These are phyloP conservation scores for Anableps anableps DNA, from an alignment of 2,797 vertebrate species.

Conservation along the genomic window DNA sequence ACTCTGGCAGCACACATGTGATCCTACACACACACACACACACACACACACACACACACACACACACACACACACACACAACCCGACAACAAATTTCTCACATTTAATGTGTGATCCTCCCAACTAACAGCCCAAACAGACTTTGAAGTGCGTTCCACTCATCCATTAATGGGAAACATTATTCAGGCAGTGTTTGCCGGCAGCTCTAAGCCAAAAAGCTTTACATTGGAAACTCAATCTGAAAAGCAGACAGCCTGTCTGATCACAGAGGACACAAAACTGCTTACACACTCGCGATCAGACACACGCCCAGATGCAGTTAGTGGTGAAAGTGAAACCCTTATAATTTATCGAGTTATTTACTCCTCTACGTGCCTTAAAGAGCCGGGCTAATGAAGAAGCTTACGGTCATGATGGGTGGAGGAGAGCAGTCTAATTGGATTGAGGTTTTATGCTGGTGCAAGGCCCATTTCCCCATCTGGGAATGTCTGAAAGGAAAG, in stretches of 20 bases:
- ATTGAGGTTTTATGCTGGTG: slow-evolving; percentile 72
- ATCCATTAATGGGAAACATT: slow-evolving; percentile 77
- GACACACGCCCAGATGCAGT: slow-evolving; percentile 20
- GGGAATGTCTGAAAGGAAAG: slow-evolving; percentile 60
- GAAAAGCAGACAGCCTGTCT: slow-evolving; percentile 55
- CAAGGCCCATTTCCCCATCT: slow-evolving; percentile 67
- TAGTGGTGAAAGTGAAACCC: slow-evolving; percentile 36
- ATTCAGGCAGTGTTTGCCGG: slow-evolving; percentile 74
- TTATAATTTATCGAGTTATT: slow-evolving; percentile 60
- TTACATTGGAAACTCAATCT: slow-evolving; percentile 72
- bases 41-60: slow-evolving; percentile 6
- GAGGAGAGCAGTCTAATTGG: slow-evolving; percentile 60
- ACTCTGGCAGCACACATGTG: slow-evolving; percentile 62
- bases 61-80: not conserved
- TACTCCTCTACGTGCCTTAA: slow-evolving; percentile 38
- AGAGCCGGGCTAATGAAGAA: slow-evolving; percentile 52
- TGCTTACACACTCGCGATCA: not conserved
- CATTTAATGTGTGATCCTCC: slow-evolving; percentile 75
- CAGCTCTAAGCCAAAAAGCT: slow-evolving; percentile 70
- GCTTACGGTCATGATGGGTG: slow-evolving; percentile 51
- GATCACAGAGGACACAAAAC: slow-evolving; percentile 44
- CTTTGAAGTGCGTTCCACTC: slow-evolving; percentile 79
- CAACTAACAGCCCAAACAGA: slow-evolving; percentile 77
- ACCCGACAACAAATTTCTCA: slow-evolving; percentile 69
- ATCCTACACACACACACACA: not conserved